phyloP scores from a whole-genome alignment of 2,888 invertebrate species.

The Brachynemurus nebulosus region DNA sequence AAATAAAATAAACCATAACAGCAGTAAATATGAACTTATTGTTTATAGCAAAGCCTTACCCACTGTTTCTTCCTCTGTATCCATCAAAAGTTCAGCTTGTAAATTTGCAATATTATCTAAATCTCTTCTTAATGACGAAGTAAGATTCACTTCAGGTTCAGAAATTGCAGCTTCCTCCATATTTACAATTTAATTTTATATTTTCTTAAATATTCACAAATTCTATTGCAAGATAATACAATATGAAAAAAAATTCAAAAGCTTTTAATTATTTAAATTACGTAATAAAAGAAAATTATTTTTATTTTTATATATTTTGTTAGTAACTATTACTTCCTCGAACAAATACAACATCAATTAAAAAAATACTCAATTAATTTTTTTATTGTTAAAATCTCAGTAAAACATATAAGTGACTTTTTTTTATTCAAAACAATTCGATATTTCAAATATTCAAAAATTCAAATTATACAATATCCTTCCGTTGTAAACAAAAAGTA shows the following conservation, averaged over 20 bases:
- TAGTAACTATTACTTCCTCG: too few species aligned
- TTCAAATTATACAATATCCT: slow-evolving; percentile 1
- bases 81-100: slow-evolving; percentile 27
- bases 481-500: too few species aligned
- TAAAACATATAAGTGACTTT: too few species aligned
- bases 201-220: background rate
- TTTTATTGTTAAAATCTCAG: too few species aligned
- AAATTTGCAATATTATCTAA: slow-evolving; percentile 27
- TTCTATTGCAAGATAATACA: background rate
- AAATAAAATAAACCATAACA: too few species aligned
- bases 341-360: too few species aligned
- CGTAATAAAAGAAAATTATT: too few species aligned
- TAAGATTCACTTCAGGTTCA: slow-evolving; percentile 22
- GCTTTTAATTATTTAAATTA: background rate
- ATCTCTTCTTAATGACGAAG: slow-evolving; percentile 23
- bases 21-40: too few species aligned
- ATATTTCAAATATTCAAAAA: background rate
- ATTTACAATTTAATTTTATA: slow-evolving; percentile 17
- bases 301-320: too few species aligned
- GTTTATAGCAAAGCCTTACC: too few species aligned
- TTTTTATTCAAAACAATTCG: too few species aligned
- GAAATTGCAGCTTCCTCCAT: slow-evolving; percentile 23
- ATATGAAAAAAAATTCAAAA: background rate
- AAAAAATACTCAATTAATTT: too few species aligned
- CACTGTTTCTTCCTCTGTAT: slow-evolving; percentile 26